Base-by-base conservation (phyloP, 2,888 invertebrate species). In the Agrotis exclamationis region DNA sequence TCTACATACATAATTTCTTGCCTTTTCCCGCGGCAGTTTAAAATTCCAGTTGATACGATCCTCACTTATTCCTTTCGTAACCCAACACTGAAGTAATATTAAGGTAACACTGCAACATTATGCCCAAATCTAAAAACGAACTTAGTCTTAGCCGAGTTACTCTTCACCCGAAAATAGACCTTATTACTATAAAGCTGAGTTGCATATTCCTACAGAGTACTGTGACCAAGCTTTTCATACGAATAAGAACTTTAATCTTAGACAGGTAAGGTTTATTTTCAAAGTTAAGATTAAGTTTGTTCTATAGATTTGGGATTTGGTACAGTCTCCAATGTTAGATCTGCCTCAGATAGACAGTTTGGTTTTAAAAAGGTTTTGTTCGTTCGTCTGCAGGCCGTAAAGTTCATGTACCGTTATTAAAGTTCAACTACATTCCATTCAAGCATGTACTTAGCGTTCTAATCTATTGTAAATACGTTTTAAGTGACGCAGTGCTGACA, bases 381-480 rank as follows among this genome's bases (percentile, higher is more conserved):
- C 7, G 58, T 71, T 67, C 47, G 24, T 85, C 68, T 83, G 62
- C 48, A 70, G 70, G 69, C 63, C 56, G 56, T 71, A 59, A 57
- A 50, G 47, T 77, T 62, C 70, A 58, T 53, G 28, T 77, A 59
- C 68, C 67, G 68, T 51, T 77, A 71, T 64, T 74, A 75, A 66
- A 81, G 69, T 79, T 80, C 67, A 80, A 59, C 59, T 73, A 90
- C 90, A 90, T 90, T 90, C 90, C 90, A 89, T 74, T 82, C 80
- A 79, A 70, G 59, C 69, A 70, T 91, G 93, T 95, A 94, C 93
- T 93, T 94, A 93, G 92, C 88, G 89, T 92, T 93, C 91, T 88
- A 91, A 90, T 89, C 85, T 87, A 87, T 90, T 93, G 93, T 95
- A 93, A 90, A 94, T 94, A 94, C 87, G 90, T 91, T 92, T 89